Base-by-base conservation (phyloP, 2,888 invertebrate species). In the Diarsia rubi region DNA sequence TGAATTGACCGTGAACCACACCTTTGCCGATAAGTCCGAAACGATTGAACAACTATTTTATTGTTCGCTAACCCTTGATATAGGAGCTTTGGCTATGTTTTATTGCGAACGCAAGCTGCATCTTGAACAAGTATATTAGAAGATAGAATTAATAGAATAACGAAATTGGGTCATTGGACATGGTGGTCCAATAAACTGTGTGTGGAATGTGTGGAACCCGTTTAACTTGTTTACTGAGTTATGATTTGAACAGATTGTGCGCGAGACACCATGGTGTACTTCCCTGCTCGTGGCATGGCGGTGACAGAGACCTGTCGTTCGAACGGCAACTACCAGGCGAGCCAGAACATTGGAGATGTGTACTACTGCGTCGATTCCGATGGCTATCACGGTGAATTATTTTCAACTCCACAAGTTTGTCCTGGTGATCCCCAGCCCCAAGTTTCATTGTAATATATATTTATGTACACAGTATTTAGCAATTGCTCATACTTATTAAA, bases 331-430 rank as follows among this genome's bases (percentile, higher is more conserved):
- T 97, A 97, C 90, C 91, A 93, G 45, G 88, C 93, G n/a, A 88
- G 94, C 79, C 97, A 97, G 92, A 94, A 94, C 78, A 95, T 95
- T 52, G 97, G 96, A 27, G 95, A 95, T 73, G 91, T 93, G 9
- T 94, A 91, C 86, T 97, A 97, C 92, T 97, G 97, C 88, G 97
- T 97, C 9, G 97, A 97, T 90, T 89, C 90, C 4, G 97, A 97
- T 91, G 97, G 97, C 2, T 97, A 97, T 88, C 90, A 85, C 16
- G 90, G 90, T 4, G 90, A 88, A 31, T 83, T 93, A 78, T 66
- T 88, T 71, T 80, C 86, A 11, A 84, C 68, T 9, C 91, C 88
- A 92, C 93, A 92, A n/a, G 54, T 16, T 8, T 62, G 62, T 24
- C 8, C 78, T 0, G 92, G 78, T 24, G 93, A 92, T 66, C 85